Evolutionary conservation across 2,888 invertebrate species (phyloP).

Genomic region (Anoplius nigerrimus): DNA sequence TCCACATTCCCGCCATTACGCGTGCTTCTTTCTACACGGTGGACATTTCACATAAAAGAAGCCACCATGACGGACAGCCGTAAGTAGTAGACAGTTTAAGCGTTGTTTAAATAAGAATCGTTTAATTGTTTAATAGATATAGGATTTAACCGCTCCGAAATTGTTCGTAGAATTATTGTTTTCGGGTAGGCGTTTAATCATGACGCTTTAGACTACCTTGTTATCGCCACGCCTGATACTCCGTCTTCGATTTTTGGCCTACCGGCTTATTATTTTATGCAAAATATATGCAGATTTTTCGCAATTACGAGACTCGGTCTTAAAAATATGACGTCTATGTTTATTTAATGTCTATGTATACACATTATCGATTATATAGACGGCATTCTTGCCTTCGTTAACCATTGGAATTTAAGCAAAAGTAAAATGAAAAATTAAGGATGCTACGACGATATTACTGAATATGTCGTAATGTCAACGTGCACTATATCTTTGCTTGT

Average conservation of each 20-base stretch:
- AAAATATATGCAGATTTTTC: not conserved
- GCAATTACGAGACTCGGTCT: not conserved
- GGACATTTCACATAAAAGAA: conserved; percentile 29
- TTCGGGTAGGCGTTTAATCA: not conserved
- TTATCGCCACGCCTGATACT: not conserved
- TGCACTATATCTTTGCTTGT: no score
- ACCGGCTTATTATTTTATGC: not conserved
- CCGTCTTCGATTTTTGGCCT: not conserved
- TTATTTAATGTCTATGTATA: not conserved
- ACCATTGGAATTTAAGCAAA: no score
- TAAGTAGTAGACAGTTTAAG: conserved; percentile 56
- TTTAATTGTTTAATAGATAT: not conserved
- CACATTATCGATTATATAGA: not conserved
- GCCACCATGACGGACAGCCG: conserved; percentile 70
- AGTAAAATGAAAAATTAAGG: no score
- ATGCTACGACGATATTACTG: no score
- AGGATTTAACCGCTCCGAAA: not conserved
- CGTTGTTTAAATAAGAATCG: not conserved
- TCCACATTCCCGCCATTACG: conserved; percentile 65
- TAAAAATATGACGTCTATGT: not conserved
- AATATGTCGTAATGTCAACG: not conserved
- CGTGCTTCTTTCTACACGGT: conserved; percentile 45
- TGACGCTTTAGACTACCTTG: not conserved
- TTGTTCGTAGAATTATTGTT: not conserved
- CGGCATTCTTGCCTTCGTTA: no score